Conservation (phyloP, 2,797 vertebrate species). For the Eutrigla gurnardus region DNA sequence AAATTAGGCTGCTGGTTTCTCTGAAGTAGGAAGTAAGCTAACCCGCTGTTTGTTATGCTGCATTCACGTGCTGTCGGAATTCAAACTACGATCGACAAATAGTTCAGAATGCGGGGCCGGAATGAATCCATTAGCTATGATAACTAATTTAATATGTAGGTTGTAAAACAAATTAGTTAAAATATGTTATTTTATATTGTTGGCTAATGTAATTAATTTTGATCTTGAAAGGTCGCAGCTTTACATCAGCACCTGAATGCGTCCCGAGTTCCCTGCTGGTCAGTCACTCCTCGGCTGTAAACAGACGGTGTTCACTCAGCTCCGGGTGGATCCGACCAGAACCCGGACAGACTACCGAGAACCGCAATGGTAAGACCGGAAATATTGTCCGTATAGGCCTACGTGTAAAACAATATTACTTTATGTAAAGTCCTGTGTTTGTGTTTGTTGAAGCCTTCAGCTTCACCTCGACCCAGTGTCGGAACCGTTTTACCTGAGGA, state of each 20-base stretch:
- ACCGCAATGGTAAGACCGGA: constrained; percentile 40
- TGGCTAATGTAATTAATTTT: neutral
- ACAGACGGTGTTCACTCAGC: constrained; percentile 42
- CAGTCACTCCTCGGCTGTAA: constrained; percentile 41
- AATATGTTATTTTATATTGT: neutral
- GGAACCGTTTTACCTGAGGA: constrained; percentile 50
- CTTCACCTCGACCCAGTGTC: neutral
- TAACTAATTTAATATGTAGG: fast-evolving
- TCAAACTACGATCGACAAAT: fast-evolving
- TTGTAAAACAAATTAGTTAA: fast-evolving
- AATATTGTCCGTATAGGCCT: neutral
- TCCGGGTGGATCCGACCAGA: constrained; percentile 41
- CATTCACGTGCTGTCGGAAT: neutral
- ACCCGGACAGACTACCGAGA: neutral
- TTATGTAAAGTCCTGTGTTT: neutral
- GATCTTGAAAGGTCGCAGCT: neutral
- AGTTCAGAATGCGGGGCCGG: neutral
- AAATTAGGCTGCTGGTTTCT: constrained; percentile 21
- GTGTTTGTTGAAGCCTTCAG: neutral
- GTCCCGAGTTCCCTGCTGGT: constrained; percentile 18
- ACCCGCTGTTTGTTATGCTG: constrained; percentile 21
- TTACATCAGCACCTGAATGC: constrained; percentile 34
- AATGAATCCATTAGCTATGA: fast-evolving
- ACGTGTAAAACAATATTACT: neutral
- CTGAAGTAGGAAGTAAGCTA: constrained; percentile 49